These are phyloP conservation scores for Stegophylla sp. DNA, from an alignment of 2,888 invertebrate species.

Conservation along the genomic window DNA sequence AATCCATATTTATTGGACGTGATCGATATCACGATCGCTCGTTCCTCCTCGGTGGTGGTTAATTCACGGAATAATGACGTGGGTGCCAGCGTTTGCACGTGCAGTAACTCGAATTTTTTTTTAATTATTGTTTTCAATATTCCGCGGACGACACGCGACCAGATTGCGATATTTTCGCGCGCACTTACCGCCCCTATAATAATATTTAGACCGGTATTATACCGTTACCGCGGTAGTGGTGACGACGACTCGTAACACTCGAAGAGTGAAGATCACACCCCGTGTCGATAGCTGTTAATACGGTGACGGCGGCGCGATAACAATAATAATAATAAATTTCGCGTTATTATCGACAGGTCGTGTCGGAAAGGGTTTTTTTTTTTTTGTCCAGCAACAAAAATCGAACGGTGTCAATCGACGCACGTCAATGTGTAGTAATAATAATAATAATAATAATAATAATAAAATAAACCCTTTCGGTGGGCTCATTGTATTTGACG, in stretches of 20 bases:
- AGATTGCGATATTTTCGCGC: slow-evolving; percentile 11
- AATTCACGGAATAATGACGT: too few species aligned
- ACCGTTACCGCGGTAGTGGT: background rate
- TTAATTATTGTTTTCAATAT: too few species aligned
- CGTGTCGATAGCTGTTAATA: background rate
- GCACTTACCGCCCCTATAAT: slow-evolving; percentile 28
- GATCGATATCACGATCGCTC: too few species aligned
- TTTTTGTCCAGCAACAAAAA: background rate
- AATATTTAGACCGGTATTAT: too few species aligned
- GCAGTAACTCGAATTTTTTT: background rate
- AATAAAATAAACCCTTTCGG: slow-evolving; percentile 48
- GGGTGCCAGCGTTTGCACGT: too few species aligned
- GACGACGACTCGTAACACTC: slow-evolving; percentile 21
- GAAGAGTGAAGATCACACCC: slow-evolving; percentile 37
- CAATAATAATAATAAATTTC: slow-evolving; percentile 46
- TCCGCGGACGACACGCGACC: background rate
- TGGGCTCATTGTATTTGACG: slow-evolving; percentile 50
- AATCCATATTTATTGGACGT: background rate
- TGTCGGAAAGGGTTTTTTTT: background rate
- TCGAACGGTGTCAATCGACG: slow-evolving; percentile 52
- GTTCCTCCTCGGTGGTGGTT: too few species aligned
- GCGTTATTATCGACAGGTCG: slow-evolving; percentile 51
- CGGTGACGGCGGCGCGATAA: background rate
- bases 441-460: background rate
- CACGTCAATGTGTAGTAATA: slow-evolving; percentile 32